Evolutionary conservation across 92 coral and sea anemone species (phyloP).

Genomic region (Muricea muricata): DNA sequence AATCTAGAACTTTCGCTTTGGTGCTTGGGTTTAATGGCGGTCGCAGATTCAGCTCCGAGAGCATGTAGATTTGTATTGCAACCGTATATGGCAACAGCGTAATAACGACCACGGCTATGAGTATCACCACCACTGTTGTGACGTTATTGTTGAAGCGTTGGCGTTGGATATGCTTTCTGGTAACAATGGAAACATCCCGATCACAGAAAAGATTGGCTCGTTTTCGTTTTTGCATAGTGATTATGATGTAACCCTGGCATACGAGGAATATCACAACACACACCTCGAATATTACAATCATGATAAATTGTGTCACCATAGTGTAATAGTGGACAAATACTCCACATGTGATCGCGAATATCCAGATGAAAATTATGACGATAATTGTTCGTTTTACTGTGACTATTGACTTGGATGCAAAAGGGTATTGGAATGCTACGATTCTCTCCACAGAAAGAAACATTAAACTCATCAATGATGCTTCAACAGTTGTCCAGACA

Average conservation of each 20-base stretch:
- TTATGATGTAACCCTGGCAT: background rate
- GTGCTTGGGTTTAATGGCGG: background rate
- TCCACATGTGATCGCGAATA: constrained; percentile 6
- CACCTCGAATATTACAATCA: constrained; percentile 4
- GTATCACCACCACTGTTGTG: constrained; percentile 18
- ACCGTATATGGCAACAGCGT: constrained; percentile 33
- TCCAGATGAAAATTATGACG: background rate
- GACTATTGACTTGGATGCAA: background rate
- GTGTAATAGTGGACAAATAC: background rate
- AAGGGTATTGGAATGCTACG: constrained; percentile 3
- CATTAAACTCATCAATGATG: constrained; percentile 27
- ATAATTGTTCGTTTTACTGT: constrained; percentile 9
- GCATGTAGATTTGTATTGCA: background rate
- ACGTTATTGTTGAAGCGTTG: constrained; percentile 12
- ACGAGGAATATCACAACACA: constrained; percentile 4
- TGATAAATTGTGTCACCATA: background rate
- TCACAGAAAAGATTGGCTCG: background rate
- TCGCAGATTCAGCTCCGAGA: background rate
- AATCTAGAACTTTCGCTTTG: background rate
- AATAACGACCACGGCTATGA: background rate
- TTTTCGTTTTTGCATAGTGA: background rate
- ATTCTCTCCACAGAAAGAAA: constrained; percentile 5
- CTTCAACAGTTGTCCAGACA: constrained; percentile 38
- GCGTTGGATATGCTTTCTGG: background rate
- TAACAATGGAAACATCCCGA: constrained; percentile 6